Evolutionary conservation across 2,888 invertebrate genomes (phyloP).

Genomic region (Eupsilia transversa): DNA sequence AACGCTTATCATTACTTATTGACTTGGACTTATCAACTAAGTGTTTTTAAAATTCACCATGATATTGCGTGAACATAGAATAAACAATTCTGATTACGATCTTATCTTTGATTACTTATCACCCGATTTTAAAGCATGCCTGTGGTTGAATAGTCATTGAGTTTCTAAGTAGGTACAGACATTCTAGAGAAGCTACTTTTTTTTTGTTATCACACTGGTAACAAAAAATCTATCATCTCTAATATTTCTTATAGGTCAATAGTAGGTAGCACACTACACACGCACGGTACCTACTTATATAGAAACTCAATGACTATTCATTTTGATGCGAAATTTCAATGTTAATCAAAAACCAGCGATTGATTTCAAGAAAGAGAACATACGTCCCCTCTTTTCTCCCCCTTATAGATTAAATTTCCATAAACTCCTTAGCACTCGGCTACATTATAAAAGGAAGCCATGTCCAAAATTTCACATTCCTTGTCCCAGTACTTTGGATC

Average conservation of each 20-base stretch:
- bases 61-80: conserved; percentile 71
- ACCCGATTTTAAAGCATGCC: not conserved
- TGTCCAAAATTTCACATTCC: not conserved
- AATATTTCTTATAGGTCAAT: too few species aligned
- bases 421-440: not conserved
- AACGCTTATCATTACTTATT: conserved; percentile 51
- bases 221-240: too few species aligned
- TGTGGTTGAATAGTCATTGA: too few species aligned
- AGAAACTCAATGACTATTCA: not conserved
- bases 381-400: not conserved
- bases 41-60: conserved; percentile 53
- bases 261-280: not conserved
- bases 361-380: not conserved
- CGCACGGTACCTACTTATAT: not conserved
- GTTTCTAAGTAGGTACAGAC: too few species aligned
- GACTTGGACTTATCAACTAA: conserved; percentile 44
- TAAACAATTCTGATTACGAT: conserved; percentile 72
- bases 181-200: too few species aligned
- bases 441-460: not conserved
- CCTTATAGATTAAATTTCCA: too few species aligned
- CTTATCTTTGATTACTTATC: conserved; percentile 55
- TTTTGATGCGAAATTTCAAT: not conserved
- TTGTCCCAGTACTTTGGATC: not conserved
- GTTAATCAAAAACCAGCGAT: not conserved
- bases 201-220: too few species aligned